Conservation (phyloP, 2,113 vertebrate species). For the Panthera leo region DNA sequence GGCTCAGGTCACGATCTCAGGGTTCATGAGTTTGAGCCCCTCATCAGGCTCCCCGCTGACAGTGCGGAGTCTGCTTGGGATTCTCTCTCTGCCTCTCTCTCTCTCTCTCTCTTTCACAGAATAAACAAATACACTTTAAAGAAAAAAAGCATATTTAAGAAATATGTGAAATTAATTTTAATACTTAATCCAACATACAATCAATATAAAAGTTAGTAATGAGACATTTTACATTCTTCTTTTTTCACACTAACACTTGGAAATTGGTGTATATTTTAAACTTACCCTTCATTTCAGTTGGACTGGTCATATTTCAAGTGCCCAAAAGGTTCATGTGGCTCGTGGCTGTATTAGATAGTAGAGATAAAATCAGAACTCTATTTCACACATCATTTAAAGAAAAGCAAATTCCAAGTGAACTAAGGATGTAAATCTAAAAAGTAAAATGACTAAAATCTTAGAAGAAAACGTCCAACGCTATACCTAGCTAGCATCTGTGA, state of each 20-base stretch:
- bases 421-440: background rate
- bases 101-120: no score
- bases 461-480: background rate
- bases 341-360: background rate
- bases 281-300: background rate
- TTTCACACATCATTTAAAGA: background rate
- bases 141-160: background rate
- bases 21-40: no score
- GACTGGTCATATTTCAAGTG: background rate
- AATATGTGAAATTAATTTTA: constrained; percentile 13
- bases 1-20: no score
- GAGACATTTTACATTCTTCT: background rate
- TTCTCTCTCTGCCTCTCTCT: no score
- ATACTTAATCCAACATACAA: background rate
- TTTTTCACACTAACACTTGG: background rate
- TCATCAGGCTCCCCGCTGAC: no score
- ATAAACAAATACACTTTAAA: no score
- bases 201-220: background rate
- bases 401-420: constrained; percentile 24
- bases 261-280: background rate
- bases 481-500: background rate
- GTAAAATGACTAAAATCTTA: background rate
- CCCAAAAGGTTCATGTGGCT: background rate
- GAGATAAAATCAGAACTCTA: constrained; percentile 1
- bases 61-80: no score